Base-by-base conservation (phyloP, 30 jellyfish, hydroid and myxozoan genomes). In the Morbakka virulenta region DNA sequence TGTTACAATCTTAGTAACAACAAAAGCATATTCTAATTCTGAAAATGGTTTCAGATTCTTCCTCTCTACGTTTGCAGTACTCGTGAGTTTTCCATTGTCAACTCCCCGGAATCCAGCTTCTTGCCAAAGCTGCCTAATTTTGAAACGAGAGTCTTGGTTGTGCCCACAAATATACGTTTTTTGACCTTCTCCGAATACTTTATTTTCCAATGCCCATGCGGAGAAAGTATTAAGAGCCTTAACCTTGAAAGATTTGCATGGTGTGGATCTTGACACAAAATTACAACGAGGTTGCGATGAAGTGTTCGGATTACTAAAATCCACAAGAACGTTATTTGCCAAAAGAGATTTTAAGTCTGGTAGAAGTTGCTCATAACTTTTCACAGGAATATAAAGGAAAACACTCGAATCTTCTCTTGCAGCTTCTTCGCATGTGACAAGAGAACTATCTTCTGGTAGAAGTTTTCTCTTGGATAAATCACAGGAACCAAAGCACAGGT, bases 161-260 rank as follows among this genome's bases (percentile, higher is more conserved):
- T 82, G 50, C 2, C 93, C 89, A 47, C 95, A 82, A 28, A 89
- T 85, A 30, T 72, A 76, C 0, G 83, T 74, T 28, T 68, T 64
- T 17, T 89, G 88, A 33, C 89, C 76, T 13, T 89, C 86, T 25
- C 95, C 97, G 30, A 49, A 89, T 13, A 80, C 41, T 17, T 77
- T 93, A 48, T 89, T 61, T 50, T 82, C 95, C 68, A 89, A 32
- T 2, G 95, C 31, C 87, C 91, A 89, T 2, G 93, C 97, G 2
- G 97, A 89, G 26, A 89, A 52, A 20, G 97, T 89, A 21, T 89
- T 89, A 66, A 89, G 71, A 23, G 93, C 97, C 77, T 89, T 89
- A 21, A 82, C 79, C 22, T 81, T 86, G 66, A 31, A 52, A 27
- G 83, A 32, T 24, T 49, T 27, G 0, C 89, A 93, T 66, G 83